Conservation (phyloP, 2,888 invertebrate species). For the Mayetiola destructor region DNA sequence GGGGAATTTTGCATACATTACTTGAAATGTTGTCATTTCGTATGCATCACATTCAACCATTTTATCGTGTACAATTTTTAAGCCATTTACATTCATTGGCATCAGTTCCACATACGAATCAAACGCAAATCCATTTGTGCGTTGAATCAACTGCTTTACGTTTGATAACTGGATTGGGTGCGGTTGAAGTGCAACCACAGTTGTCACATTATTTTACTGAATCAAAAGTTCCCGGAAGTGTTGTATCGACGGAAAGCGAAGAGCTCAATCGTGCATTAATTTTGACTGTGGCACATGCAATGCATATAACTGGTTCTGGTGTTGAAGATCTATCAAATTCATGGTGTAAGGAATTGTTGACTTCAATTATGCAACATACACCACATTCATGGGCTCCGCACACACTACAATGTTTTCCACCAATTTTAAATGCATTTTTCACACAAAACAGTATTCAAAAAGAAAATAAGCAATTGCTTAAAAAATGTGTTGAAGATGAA, state of each 20-base stretch:
- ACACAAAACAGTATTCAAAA: constrained; percentile 67
- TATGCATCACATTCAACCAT: constrained; percentile 91
- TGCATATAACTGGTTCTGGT: constrained; percentile 80
- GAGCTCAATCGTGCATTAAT: constrained; percentile 89
- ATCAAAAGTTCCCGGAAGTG: constrained; percentile 53
- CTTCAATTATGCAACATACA: constrained; percentile 83
- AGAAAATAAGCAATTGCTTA: constrained; percentile 81
- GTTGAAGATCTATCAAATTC: constrained; percentile 40
- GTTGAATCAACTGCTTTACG: constrained; percentile 80
- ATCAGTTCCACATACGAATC: constrained; percentile 84
- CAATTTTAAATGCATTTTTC: constrained; percentile 79
- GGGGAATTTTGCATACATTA: constrained; percentile 90
- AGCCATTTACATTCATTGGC: constrained; percentile 84
- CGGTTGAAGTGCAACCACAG: constrained; percentile 87
- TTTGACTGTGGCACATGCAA: constrained; percentile 79
- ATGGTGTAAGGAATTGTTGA: constrained; percentile 82
- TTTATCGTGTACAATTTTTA: constrained; percentile 82
- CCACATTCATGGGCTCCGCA: constrained; percentile 93
- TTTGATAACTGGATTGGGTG: constrained; percentile 78
- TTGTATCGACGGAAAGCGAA: constrained; percentile 87
- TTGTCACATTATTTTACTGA: constrained; percentile 82
- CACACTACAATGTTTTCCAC: constrained; percentile 82
- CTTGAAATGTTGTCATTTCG: constrained; percentile 95
- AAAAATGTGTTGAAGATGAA: constrained; percentile 88
- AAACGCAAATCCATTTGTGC: constrained; percentile 84